Evolutionary conservation across 2,113 vertebrate genomes (phyloP).

Genomic region (Xenopus tropicalis): DNA sequence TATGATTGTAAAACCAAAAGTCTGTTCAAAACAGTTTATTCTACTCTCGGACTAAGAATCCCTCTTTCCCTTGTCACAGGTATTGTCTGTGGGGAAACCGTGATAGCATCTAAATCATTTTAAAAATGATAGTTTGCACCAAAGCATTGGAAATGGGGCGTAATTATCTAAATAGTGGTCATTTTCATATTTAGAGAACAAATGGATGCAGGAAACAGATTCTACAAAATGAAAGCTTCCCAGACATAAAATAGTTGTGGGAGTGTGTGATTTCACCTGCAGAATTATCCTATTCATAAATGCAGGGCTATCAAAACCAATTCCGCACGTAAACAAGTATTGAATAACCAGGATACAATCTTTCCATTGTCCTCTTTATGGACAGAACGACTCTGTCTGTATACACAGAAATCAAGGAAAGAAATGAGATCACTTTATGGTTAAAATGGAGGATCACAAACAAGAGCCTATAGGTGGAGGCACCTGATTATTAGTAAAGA

Average conservation of each 20-base stretch:
- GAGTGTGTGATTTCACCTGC: not conserved
- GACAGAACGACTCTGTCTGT: not conserved
- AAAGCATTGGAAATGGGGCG: no score
- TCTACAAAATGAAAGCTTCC: not conserved
- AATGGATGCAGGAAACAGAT: not conserved
- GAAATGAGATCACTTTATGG: not conserved
- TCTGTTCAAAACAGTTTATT: no score
- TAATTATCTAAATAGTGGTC: not conserved
- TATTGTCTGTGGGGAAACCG: no score
- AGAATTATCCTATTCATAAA: not conserved
- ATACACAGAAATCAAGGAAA: not conserved
- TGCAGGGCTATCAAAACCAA: not conserved
- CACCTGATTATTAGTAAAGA: no score
- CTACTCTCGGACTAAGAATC: no score
- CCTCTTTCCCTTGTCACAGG: no score
- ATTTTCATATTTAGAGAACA: not conserved
- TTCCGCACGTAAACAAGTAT: not conserved
- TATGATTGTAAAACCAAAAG: no score
- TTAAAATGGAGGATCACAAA: not conserved
- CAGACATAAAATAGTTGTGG: not conserved
- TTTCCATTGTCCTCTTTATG: not conserved
- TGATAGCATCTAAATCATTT: no score
- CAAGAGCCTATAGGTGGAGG: no score
- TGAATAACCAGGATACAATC: constrained; percentile 1
- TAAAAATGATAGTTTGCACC: no score